Evolutionary conservation across 1,140 invertebrate genomes (phyloP), one percentile per base, ranked within the genome.

Genomic region (Agrypnia vestita): DNA sequence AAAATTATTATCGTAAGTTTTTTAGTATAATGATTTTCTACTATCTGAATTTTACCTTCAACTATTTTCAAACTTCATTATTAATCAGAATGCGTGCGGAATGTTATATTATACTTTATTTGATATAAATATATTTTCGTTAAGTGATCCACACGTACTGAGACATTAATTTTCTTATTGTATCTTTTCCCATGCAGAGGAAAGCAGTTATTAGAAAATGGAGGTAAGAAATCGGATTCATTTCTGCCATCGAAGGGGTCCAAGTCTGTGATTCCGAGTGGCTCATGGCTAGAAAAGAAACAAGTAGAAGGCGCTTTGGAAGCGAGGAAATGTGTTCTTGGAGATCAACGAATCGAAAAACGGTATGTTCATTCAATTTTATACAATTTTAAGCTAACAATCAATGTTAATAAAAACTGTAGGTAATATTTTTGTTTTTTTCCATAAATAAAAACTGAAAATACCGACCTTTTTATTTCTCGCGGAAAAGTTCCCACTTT

Each of bases 271-370:
- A 84, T 88, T 55, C 90, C 92, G n/a, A 90, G 87, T 85, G 87
- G 90, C 19, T 90, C 91, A 9, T 92, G 91, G 91, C 84, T 93
- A 3, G 89, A 93, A 79, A 87, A 90, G 71, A 91, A 92, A 86
- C 91, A 92, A 82, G 89, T 93, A 79, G 89, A 92, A 82, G 90
- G 90, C 71, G 88, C 89, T 47, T 84, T 93, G 56, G 89, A 90
- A 64, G 89, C 88, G 25, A 86, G 89, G 46, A 92, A 89, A 84
- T 85, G 89, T 62, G 84, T 93, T n/a, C 84, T 93, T 76, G 88
- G 88, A 84, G 86, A 91, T 4, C 90, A 92, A 84, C 89, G 90
- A 78, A 91, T 93, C 49, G 91, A 93, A 83, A 90, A 91, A 84
- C 85, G 85, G 85, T 92, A 51, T 17, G 43, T 47, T 12, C 17